Evolutionary conservation across 2,113 vertebrate species (phyloP), one percentile per base, ranked within the genome.

Genomic region (Poecile atricapillus): DNA sequence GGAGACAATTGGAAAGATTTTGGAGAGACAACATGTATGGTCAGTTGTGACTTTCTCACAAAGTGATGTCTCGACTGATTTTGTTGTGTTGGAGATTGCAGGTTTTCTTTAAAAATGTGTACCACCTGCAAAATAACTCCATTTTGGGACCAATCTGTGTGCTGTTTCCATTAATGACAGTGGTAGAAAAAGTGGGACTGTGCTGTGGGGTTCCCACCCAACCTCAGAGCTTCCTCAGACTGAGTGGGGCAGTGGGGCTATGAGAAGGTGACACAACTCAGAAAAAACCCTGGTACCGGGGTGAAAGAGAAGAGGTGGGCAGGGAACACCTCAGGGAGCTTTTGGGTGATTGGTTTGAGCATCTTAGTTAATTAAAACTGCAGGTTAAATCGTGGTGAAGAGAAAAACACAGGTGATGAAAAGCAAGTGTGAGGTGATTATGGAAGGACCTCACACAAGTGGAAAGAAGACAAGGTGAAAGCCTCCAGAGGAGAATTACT

Each of bases 271-370:
- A 52, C 79, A 58, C 44, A 74, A 63, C 8, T 28, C 52, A 46
- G 13, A 27, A 17, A 4, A 20, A 8, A 27, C 7, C 11, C 15
- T 21, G 21, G 35, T 5, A 3, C 3, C 0, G 1, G 69, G 15
- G 23, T 31, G 76, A 49, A 30, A 8, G 9, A 19, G 8, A 8
- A 20, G 23, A 15, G 25, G 0, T 19, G 56, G 30, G 23, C 21
- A 10, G 22, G 20, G 78, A 30, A 10, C 0, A 2, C 13, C 5
- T 20, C 0, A 0, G 31, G 4, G 31, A 17, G 7, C 37, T 31
- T 5, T 35, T 11, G 8, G 11, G 5, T 25, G 55, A 16, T 15
- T 70, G 52, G 5, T 41, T 41, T 20, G 67, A 56, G 55, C 71
- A 4, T 47, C 64, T 55, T 1, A 4, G 68, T 35, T 39, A 28